Evolutionary conservation across 2,113 vertebrate genomes (phyloP).

Genomic region (Junco hyemalis): DNA sequence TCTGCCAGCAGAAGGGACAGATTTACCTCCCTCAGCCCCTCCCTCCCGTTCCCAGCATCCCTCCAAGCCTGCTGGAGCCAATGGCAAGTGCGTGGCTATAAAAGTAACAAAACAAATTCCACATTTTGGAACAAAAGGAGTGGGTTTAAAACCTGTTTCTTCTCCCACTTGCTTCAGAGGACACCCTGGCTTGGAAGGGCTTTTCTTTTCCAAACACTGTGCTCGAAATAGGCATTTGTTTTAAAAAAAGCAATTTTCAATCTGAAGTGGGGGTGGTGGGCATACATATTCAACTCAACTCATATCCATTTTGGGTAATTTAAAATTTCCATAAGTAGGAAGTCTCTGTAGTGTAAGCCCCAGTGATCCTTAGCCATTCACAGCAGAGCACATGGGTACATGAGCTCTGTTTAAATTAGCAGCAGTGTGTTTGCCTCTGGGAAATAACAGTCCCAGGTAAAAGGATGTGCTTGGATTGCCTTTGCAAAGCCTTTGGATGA

Average conservation of each 20-base stretch:
- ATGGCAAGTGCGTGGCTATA: not conserved
- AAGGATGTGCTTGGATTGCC: not conserved
- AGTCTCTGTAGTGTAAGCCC: not conserved
- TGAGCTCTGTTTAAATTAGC: not conserved
- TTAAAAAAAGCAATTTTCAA: not conserved
- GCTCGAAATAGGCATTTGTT: not conserved
- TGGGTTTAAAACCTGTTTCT: not conserved
- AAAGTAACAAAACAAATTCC: not conserved
- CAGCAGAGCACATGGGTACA: not conserved
- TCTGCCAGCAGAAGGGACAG: not conserved
- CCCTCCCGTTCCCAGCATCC: not conserved
- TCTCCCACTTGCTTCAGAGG: slow-evolving; percentile 7
- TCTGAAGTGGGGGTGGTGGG: not conserved
- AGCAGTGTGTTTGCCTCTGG: slow-evolving; percentile 9
- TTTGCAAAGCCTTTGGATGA: slow-evolving; percentile 40
- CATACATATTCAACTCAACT: not conserved
- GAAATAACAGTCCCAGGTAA: slow-evolving; percentile 17
- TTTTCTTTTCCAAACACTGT: slow-evolving; percentile 14
- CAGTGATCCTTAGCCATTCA: not conserved
- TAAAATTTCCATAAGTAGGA: not conserved
- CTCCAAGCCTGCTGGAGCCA: not conserved
- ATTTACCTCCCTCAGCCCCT: not conserved
- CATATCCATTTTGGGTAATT: not conserved
- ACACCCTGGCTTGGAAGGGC: not conserved
- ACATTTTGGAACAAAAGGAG: not conserved